Conservation (phyloP, 2,888 invertebrate species). For the Smittia sp. region DNA sequence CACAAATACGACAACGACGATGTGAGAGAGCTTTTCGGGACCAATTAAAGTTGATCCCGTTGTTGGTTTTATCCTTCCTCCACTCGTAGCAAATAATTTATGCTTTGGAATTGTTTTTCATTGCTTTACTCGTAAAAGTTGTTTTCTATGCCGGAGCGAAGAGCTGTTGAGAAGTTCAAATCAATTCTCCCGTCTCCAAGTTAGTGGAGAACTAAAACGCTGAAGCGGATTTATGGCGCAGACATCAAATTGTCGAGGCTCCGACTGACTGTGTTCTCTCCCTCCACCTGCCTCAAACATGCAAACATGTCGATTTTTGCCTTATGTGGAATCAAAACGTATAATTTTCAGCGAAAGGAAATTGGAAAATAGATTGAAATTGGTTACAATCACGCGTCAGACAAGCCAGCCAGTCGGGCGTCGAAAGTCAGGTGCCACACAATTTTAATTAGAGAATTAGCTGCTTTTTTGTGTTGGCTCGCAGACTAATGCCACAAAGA, state of each 20-base stretch:
- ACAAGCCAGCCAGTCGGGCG: constrained; percentile 32
- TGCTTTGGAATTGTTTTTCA: no score
- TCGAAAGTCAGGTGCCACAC: constrained; percentile 35
- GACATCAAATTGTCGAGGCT: no score
- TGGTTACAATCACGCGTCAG: constrained; percentile 37
- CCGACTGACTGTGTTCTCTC: no score
- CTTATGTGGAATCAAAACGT: background rate
- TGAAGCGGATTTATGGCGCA: no score
- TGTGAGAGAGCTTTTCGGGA: background rate
- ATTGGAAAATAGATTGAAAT: constrained; percentile 28
- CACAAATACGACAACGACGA: background rate
- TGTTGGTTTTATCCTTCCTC: no score
- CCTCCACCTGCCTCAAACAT: background rate
- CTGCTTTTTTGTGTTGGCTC: background rate
- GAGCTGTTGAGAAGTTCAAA: no score
- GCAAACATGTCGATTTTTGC: background rate
- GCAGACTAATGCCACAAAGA: background rate
- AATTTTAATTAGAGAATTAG: constrained; percentile 9
- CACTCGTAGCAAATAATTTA: no score
- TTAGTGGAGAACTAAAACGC: no score
- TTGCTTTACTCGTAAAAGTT: no score
- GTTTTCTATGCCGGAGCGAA: no score
- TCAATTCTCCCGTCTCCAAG: no score
- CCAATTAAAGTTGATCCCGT: constrained; percentile 23
- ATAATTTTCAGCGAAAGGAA: constrained; percentile 30